Evolutionary conservation across 2,113 vertebrate species (phyloP).

Genomic region (Eonycteris spelaea): DNA sequence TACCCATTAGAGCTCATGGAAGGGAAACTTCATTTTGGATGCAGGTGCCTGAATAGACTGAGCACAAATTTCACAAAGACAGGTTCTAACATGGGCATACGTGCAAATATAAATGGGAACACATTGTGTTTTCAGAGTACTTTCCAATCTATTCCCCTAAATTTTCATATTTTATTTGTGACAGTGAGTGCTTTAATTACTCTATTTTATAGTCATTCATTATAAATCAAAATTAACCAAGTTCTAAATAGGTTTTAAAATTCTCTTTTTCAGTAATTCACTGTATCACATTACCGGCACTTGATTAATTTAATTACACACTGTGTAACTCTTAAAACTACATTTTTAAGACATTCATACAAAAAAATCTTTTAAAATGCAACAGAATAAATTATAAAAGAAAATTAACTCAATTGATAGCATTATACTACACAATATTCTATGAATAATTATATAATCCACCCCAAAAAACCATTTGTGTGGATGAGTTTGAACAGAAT

Average conservation of each 20-base stretch:
- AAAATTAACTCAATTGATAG: background rate
- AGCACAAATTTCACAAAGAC: background rate
- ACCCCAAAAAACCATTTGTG: background rate
- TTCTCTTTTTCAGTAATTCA: background rate
- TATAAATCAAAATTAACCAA: constrained; percentile 64
- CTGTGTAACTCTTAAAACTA: background rate
- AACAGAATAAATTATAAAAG: background rate
- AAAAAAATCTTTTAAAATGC: background rate
- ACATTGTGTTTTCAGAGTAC: background rate
- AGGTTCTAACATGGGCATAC: background rate
- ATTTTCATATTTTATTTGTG: constrained; percentile 42
- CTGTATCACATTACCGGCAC: background rate
- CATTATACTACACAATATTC: background rate
- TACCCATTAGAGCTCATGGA: too few species aligned
- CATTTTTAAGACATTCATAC: constrained; percentile 8
- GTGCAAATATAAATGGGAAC: background rate
- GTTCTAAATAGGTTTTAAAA: constrained; percentile 20
- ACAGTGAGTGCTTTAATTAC: background rate
- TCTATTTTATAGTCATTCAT: constrained; percentile 32
- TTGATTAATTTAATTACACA: constrained; percentile 59
- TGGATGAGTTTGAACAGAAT: background rate
- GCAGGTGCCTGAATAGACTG: background rate
- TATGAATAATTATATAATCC: background rate
- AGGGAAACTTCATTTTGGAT: background rate
- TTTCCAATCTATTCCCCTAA: background rate